Conservation (phyloP, 2,888 invertebrate species). For the Acanthococcus lagerstroemiae region DNA sequence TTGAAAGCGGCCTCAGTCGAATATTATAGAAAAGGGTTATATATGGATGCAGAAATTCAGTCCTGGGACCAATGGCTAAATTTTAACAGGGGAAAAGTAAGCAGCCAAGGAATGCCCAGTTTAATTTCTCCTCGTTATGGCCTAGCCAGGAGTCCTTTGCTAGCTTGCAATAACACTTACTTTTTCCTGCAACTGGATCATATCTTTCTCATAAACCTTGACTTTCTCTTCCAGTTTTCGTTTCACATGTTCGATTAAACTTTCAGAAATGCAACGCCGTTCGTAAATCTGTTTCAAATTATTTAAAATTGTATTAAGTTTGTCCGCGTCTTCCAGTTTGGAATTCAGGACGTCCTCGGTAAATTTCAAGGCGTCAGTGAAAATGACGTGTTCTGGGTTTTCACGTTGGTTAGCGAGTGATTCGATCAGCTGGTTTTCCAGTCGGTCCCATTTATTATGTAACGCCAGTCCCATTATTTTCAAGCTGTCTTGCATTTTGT, state of each 20-base stretch:
- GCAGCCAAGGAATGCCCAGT: too few species aligned
- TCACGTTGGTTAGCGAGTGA: conserved; percentile 34
- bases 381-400: conserved; percentile 40
- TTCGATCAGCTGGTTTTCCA: conserved; percentile 39
- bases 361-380: conserved; percentile 27
- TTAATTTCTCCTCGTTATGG: too few species aligned
- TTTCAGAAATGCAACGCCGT: conserved; percentile 39
- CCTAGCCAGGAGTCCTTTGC: too few species aligned
- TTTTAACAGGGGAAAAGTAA: too few species aligned
- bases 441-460: conserved; percentile 56
- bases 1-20: too few species aligned
- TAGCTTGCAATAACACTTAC: conserved; percentile 41
- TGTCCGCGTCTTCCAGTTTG: conserved; percentile 18
- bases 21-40: too few species aligned
- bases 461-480: conserved; percentile 56
- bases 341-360: conserved; percentile 21
- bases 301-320: conserved; percentile 39
- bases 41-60: too few species aligned
- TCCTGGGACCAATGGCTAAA: too few species aligned
- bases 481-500: conserved; percentile 47
- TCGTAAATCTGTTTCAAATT: conserved; percentile 42
- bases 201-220: conserved; percentile 47
- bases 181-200: conserved; percentile 50
- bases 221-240: conserved; percentile 47
- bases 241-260: conserved; percentile 38